Evolutionary conservation across 2,888 invertebrate species (phyloP), one percentile per base, ranked within the genome.

Genomic region (Polydrusus tereticollis): DNA sequence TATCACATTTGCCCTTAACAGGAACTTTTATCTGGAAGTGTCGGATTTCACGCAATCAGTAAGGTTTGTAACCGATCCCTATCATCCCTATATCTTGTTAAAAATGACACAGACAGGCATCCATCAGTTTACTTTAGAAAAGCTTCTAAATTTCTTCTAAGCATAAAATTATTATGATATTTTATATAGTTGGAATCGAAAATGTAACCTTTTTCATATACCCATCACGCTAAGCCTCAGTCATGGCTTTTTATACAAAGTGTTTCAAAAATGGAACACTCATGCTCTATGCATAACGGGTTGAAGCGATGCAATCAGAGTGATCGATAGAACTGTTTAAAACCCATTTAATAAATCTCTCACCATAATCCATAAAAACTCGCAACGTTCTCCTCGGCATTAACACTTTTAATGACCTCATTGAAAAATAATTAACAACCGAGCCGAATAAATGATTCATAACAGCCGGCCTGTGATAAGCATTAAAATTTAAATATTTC

Each of bases 351-450:
- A 55, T 59, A 59, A 59, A 59, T 59, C 59, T 20, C 21, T 59
- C 59, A 59, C 41, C 41, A 41, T 43, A 23, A 18, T 36, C 29
- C 16, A 59, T 43, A 38, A 16, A 59, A 43, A 36, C 26, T n/a
- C 23, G 26, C 60, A 68, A 52, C n/a, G 52, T 29, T 16, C 41
- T 62, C 57, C 62, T 57, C 57, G 69, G 63, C 69, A 69, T 69
- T 69, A 62, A 69, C 62, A 63, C 69, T 62, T 45, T 20, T 43
- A 69, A 57, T 63, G 69, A 69, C 69, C 69, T 69, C 69, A 69
- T 63, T 69, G 69, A 69, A 55, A 60, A 43, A 50, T 60, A 45
- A 67, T 67, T 67, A 67, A 52, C 62, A 41, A 50, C 60, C 16
- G 33, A 52, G 21, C 29, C 18, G 45, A 63, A 55, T 69, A 62